These are phyloP conservation scores for Atherinomorus stipes DNA, from an alignment of 2,113 vertebrate genomes.

Conservation along the genomic window DNA sequence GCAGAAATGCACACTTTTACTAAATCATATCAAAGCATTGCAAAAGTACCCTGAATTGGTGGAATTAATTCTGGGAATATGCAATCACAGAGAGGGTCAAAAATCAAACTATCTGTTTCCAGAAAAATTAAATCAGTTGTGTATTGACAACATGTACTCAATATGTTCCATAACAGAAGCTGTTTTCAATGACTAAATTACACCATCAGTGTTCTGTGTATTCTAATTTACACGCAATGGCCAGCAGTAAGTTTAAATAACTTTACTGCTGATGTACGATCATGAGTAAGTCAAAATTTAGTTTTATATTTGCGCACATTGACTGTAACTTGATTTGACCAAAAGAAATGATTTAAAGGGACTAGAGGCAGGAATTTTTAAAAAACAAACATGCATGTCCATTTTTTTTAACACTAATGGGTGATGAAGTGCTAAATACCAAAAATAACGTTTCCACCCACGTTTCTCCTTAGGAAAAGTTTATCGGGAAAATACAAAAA, in stretches of 20 bases:
- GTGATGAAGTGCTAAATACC: no score
- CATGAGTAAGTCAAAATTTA: background rate
- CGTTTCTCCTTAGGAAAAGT: no score
- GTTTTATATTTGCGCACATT: background rate
- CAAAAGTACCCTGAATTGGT: slow-evolving; percentile 25
- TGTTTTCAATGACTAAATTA: background rate
- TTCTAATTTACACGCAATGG: background rate
- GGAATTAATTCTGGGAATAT: slow-evolving; percentile 42
- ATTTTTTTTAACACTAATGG: no score
- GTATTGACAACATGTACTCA: no score
- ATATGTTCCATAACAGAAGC: no score
- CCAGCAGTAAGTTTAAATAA: background rate
- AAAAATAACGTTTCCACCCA: no score
- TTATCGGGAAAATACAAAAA: no score
- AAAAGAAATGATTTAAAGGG: background rate
- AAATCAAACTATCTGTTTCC: slow-evolving; percentile 9
- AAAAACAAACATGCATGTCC: no score
- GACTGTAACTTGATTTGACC: background rate
- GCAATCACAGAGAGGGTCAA: background rate
- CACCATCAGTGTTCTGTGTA: background rate
- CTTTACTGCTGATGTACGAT: background rate
- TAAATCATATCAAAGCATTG: slow-evolving; percentile 6
- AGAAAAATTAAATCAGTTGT: slow-evolving; percentile 30
- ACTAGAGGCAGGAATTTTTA: no score
- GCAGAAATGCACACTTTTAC: slow-evolving; percentile 21